Evolutionary conservation across 2,888 invertebrate genomes (phyloP), one percentile per base, ranked within the genome.

Genomic region (Panopea generosa): DNA sequence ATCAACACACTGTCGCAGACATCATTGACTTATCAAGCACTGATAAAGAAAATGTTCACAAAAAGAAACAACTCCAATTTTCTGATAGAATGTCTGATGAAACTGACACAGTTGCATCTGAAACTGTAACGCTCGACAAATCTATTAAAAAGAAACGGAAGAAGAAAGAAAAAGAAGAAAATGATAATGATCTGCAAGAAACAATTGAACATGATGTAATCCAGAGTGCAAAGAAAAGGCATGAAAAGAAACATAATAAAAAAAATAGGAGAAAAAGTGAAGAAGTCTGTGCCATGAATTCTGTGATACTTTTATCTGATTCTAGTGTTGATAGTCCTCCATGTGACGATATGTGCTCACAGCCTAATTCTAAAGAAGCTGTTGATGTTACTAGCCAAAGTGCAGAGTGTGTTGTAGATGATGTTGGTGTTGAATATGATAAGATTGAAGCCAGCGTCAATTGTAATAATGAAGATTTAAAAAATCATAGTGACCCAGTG

Each of bases 101-200:
- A 2, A 16, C 16, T 24, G 26, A 43, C 7, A 20, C 2, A n/a
- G 14, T 22, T 52, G 38, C 20, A 20, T 38, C 22, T 16, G 49
- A 47, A 59, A 55, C 53, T 29, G 20, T 27, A 18, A 14, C 52
- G 1, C 26, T 43, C 26, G 2, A 18, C n/a, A 43, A 47, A 45
- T 20, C 20, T 16, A n/a, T 2, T 14, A 16, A 53, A 18, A 55
- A 7, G 18, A 6, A 38, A 50, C 50, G 65, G n/a, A 57, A 56
- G 43, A 59, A 18, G 14, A 59, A 55, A 29, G 63, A 56, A 29
- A 45, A 69, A 38, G 65, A 72, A 61, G 70, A 75, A 75, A 72
- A 77, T 16, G 33, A 33, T 33, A 18, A 45, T 16, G 45, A 67
- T 55, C 18, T 43, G 26, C 38, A 50, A 47, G 24, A 61, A 20